phyloP scores from a whole-genome alignment of 2,888 invertebrate species.

The Automeris io region DNA sequence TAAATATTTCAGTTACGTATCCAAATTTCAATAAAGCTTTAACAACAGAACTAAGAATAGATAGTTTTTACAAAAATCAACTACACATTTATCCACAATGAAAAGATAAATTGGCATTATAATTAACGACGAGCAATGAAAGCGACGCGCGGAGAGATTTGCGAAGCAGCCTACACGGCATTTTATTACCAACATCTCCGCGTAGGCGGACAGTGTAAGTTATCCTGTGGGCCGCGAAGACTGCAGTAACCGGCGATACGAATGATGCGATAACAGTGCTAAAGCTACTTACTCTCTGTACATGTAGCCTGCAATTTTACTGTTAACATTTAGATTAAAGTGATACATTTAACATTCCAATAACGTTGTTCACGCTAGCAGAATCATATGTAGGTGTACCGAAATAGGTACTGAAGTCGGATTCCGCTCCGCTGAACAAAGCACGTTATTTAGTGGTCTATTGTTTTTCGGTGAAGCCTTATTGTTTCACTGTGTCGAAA shows the following conservation, averaged over 20 bases:
- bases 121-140: conserved; percentile 18
- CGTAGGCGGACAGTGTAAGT: conserved; percentile 51
- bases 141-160: conserved; percentile 22
- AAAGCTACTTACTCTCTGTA: conserved; percentile 1
- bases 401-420: conserved; percentile 42
- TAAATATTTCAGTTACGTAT: too few relatives aligned
- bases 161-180: conserved; percentile 27
- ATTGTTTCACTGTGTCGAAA: conserved; percentile 31
- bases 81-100: not conserved
- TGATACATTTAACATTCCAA: conserved; percentile 2
- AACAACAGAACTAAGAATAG: not conserved
- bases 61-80: not conserved
- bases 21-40: not conserved
- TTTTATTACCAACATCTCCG: conserved; percentile 22
- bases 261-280: conserved; percentile 8
- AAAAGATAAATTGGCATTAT: conserved; percentile 7
- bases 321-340: conserved; percentile 1
- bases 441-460: conserved; percentile 36
- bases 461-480: conserved; percentile 43
- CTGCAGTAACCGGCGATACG: conserved; percentile 32
- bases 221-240: conserved; percentile 34
- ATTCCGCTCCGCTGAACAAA: conserved; percentile 43
- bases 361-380: conserved; percentile 1
- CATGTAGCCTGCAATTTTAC: not conserved
- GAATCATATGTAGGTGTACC: conserved; percentile 43